Base-by-base conservation (phyloP, 2,113 vertebrate species). In the Electrona antarctica region DNA sequence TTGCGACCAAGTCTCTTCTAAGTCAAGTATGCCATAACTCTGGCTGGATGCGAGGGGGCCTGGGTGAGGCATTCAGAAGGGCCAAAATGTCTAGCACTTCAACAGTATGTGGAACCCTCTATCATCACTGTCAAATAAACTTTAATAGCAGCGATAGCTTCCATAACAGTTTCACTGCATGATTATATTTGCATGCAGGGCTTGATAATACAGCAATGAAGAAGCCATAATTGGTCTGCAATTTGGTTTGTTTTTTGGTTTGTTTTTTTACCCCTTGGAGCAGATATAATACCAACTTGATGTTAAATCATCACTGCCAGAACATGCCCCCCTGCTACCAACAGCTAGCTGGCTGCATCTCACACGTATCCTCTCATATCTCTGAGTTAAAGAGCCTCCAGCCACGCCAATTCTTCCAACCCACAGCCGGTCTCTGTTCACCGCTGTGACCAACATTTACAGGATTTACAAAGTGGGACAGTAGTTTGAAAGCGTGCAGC, bases 21-120 rank as follows among this genome's bases (percentile, higher is more conserved):
- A 82, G 79, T 82, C 64, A 56, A 86, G 82, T 75, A 60, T 1
- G 54, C 58, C 52, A 79, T 89, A 85, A 85, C 78, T 89, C 76
- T 79, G 7, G 29, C 62, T 54, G 45, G 7, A 68, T 21, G 48
- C 52, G 65, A 57, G 49, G 49, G 49, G 12, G 14, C 28, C 47
- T 3, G 14, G 48, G 12, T 7, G 60, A 65, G 15, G 33, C 14
- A 10, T 56, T 67, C 59, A 7, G 7, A 41, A 56, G 5, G 64
- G 66, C 12, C 55, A 74, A 74, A 21, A 84, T 62, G 80, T 86
- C 79, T 63, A 51, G 12, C 7, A 13, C n/a, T 50, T 3, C n/a
- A 66, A 66, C 50, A 62, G 69, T 59, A 69, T 15, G 21, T 7
- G 60, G 52, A 56, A 11, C 0, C 29, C 58, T 78, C 50, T 1